A percentile compares a stretch with the other conserved stretches of the same genome.
These are phyloP conservation scores for Bergia puertoricense DNA, from an alignment of 92 coral and sea anemone genomes.

Conservation along the genomic window DNA sequence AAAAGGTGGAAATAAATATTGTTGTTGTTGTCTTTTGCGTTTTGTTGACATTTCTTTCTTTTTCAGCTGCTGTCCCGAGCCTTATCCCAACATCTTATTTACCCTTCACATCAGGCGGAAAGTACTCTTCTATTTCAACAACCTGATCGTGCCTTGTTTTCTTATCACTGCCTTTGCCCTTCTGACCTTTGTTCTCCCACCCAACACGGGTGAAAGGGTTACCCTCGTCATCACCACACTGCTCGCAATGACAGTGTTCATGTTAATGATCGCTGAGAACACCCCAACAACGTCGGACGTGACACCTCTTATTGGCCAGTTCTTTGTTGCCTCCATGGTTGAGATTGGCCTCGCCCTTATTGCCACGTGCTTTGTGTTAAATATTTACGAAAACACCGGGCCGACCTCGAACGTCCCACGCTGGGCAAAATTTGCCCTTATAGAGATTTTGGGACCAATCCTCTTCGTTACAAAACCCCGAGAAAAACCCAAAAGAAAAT, in stretches of 20 bases:
- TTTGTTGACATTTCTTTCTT: not conserved
- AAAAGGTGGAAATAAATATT: too few relatives aligned
- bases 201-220: conserved; percentile 96
- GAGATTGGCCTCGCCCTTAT: conserved; percentile 94
- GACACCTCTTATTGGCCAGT: conserved; percentile 94
- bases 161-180: conserved; percentile 95
- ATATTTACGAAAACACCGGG: conserved; percentile 89
- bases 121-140: conserved; percentile 93
- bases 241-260: conserved; percentile 95
- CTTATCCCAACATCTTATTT: conserved; percentile 87
- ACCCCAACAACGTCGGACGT: conserved; percentile 99
- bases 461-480: conserved; percentile 78
- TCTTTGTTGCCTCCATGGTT: conserved; percentile 97
- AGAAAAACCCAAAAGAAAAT: conserved; percentile 55
- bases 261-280: conserved; percentile 98
- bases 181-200: conserved; percentile 95
- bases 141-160: conserved; percentile 94
- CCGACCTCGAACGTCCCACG: conserved; percentile 82
- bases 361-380: conserved; percentile 89
- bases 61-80: conserved; percentile 92
- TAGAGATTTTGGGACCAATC: conserved; percentile 87
- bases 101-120: conserved; percentile 94
- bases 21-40: not conserved
- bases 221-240: conserved; percentile 97
- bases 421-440: conserved; percentile 71